These are phyloP conservation scores for Egretta garzetta DNA, from an alignment of 2,113 vertebrate species.

Conservation along the genomic window DNA sequence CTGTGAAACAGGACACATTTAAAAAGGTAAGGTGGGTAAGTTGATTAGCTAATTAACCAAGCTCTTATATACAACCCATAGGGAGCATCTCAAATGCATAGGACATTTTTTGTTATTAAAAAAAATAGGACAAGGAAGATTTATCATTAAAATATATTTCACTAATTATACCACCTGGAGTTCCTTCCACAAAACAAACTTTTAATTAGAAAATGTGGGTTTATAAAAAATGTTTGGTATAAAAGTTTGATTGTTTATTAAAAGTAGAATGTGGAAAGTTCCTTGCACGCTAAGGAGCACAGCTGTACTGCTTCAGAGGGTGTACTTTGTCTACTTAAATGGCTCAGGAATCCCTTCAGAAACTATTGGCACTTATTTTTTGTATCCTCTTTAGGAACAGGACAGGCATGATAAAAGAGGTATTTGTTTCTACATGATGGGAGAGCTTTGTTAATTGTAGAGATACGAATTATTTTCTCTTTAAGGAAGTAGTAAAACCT, in stretches of 20 bases:
- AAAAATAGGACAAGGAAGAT: slow-evolving; percentile 67
- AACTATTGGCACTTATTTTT: neutral
- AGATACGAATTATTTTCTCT: neutral
- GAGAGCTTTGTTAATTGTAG: neutral
- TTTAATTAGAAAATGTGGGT: slow-evolving; percentile 65
- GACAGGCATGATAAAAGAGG: neutral
- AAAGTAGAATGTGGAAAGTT: slow-evolving; percentile 9
- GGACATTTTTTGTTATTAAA: slow-evolving; percentile 69
- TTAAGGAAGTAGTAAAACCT: neutral
- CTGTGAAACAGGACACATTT: slow-evolving; percentile 65
- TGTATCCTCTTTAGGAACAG: neutral
- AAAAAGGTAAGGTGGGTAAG: slow-evolving; percentile 54
- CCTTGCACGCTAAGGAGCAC: neutral
- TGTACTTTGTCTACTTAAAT: neutral
- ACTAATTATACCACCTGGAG: slow-evolving; percentile 70
- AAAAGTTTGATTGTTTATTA: slow-evolving; percentile 53
- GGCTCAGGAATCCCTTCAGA: neutral
- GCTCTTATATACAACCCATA: slow-evolving; percentile 69
- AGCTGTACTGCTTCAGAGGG: neutral
- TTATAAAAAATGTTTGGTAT: slow-evolving; percentile 42
- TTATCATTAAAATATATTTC: slow-evolving; percentile 69
- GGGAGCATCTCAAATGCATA: slow-evolving; percentile 70
- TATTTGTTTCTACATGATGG: neutral
- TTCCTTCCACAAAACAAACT: slow-evolving; percentile 65
- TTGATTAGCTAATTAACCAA: slow-evolving; percentile 71